These are phyloP conservation scores for Leptodon cayanensis DNA, from an alignment of 2,797 vertebrate species.

Conservation along the genomic window DNA sequence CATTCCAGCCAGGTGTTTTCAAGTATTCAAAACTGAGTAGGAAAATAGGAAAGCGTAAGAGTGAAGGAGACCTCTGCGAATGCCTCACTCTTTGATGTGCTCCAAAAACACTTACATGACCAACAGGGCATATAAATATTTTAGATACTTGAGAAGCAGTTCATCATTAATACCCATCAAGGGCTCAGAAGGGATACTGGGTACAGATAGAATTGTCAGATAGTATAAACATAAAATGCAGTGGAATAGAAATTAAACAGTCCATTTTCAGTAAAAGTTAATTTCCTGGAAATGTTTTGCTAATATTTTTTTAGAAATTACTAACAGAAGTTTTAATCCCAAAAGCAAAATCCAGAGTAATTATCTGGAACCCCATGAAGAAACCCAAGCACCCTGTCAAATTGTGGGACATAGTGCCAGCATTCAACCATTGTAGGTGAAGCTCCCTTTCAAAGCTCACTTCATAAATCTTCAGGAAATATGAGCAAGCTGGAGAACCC, in stretches of 20 bases:
- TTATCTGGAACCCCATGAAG: neutral
- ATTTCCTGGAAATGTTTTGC: neutral
- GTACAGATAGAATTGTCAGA: neutral
- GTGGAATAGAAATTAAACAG: neutral
- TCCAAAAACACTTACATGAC: neutral
- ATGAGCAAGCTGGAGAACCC: neutral
- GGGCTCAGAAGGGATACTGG: neutral
- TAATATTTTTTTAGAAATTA: neutral
- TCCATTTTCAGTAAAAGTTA: neutral
- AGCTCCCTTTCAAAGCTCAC: neutral
- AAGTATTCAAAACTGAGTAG: neutral
- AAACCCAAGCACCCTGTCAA: neutral
- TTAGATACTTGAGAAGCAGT: neutral
- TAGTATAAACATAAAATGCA: neutral
- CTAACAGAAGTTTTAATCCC: neutral
- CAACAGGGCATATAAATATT: conserved; percentile 5
- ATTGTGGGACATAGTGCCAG: neutral
- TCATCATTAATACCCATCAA: neutral
- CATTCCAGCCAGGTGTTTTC: conserved; percentile 12
- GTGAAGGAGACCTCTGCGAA: neutral
- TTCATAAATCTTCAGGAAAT: neutral
- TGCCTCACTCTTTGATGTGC: neutral
- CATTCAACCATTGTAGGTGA: neutral
- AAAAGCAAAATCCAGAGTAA: neutral
- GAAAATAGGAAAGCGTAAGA: neutral